Base-by-base conservation (phyloP, 92 coral and sea anemone species). In the Plumapathes pennacea region DNA sequence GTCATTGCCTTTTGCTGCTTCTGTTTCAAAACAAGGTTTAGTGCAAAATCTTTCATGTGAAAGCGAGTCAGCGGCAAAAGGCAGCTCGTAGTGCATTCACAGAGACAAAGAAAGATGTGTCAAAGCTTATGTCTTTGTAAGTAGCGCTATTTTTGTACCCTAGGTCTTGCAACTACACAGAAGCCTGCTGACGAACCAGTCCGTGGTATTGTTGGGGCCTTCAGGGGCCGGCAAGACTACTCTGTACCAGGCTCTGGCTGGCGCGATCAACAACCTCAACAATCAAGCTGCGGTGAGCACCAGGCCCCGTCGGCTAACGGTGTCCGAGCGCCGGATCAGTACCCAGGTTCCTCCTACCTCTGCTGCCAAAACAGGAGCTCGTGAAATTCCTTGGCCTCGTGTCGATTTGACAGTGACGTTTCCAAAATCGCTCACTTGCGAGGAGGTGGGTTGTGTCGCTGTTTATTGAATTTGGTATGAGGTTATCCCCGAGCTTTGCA, bases 191-290 rank as follows among this genome's bases (percentile, higher is more conserved):
- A 71, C 89, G 21, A 80, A 63, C 69, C 76, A 74, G 7, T 79
- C 78, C 49, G 89, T 74, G 31, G 80, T 92, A 41, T 71, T 92
- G 19, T 43, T 92, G 33, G 98, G 98, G 13, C 60, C 76, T 11
- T 81, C 98, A 46, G 98, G 98, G 23, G 69, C 96, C 33, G 98
- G 98, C n/a, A 92, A 92, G 57, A 75, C 87, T 32, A 72, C 96
- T 4, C 40, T 89, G 3, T 80, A 82, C 54, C 80, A 67, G 9
- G 80, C 96, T 19, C 61, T 92, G 22, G 61, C 80, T 18, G 69
- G 86, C 56, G 87, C 83, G 21, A 51, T 88, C 29, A 92, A 84
- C 78, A 89, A 67, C 46, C 80, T 92, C 45, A 82, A 73, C 65
- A 52, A 74, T 21, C 79, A 73, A 42, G 60, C 72, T 24, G 33